Evolutionary conservation across 2,113 vertebrate species (phyloP).

Genomic region (Platysteira castanea): DNA sequence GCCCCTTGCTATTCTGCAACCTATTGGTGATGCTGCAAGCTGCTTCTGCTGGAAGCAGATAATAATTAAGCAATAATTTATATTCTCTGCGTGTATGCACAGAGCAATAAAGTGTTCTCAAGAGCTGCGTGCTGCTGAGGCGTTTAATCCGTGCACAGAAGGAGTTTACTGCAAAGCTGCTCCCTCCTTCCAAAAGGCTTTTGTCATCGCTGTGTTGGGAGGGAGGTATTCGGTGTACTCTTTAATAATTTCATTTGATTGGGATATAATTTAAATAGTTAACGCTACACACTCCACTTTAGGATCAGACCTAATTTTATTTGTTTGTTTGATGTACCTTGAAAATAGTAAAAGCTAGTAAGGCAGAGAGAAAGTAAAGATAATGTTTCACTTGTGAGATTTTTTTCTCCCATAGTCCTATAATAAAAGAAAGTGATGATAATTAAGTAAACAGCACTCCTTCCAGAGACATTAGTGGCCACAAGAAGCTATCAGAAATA

Average conservation of each 20-base stretch:
- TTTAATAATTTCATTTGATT: conserved; percentile 55
- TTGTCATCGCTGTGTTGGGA: background rate
- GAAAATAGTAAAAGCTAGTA: conserved; percentile 3
- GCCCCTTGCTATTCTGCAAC: conserved; percentile 34
- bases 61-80: conserved; percentile 71
- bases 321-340: conserved; percentile 48
- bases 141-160: conserved; percentile 64
- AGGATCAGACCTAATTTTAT: conserved; percentile 12
- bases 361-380: conserved; percentile 1
- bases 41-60: conserved; percentile 51
- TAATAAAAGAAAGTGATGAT: background rate
- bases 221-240: background rate
- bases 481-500: background rate
- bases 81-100: conserved; percentile 61
- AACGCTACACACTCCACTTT: background rate
- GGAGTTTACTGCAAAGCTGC: conserved; percentile 51
- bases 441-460: conserved; percentile 22
- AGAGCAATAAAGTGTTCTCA: conserved; percentile 65
- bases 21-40: conserved; percentile 38
- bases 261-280: conserved; percentile 46
- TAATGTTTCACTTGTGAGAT: background rate
- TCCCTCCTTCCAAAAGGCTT: conserved; percentile 19
- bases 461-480: conserved; percentile 8
- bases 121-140: conserved; percentile 67
- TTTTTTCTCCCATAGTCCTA: background rate